Conservation (phyloP, 2,888 invertebrate genomes). For the Anaspis maculata region DNA sequence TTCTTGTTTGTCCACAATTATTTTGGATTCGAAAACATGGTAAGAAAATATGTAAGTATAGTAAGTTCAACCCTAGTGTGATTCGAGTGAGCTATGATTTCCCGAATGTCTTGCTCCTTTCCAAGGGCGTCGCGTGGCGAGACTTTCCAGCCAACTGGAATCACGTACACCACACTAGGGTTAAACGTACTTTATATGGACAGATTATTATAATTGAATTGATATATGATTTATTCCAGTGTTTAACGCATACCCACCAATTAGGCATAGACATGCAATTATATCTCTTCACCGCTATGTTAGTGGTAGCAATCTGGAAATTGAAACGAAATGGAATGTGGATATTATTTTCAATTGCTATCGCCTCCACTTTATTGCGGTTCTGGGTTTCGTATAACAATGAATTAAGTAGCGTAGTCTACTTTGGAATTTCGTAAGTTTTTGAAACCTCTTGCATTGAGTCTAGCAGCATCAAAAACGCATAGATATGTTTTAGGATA, state of each 20-base stretch:
- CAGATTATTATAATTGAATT: conserved; percentile 9
- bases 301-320: conserved; percentile 46
- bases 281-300: conserved; percentile 51
- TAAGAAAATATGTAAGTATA: conserved; percentile 31
- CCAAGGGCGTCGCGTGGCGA: too few relatives aligned
- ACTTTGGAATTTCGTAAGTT: conserved; percentile 56
- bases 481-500: conserved; percentile 42
- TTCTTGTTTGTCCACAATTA: conserved; percentile 59
- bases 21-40: conserved; percentile 61
- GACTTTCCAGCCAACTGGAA: too few relatives aligned
- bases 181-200: too few relatives aligned
- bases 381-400: conserved; percentile 50
- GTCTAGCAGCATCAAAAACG: not conserved
- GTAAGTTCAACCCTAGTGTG: too few relatives aligned
- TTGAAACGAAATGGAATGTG: conserved; percentile 45
- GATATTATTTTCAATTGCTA: conserved; percentile 41
- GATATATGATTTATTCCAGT: conserved; percentile 37
- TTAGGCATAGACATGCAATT: conserved; percentile 60
- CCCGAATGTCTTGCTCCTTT: too few relatives aligned
- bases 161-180: too few relatives aligned
- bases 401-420: conserved; percentile 53
- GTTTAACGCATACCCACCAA: conserved; percentile 61
- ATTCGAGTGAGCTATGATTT: too few relatives aligned
- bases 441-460: not conserved
- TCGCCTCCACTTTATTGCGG: conserved; percentile 49